Evolutionary conservation across 1,140 invertebrate genomes (phyloP), one percentile per base, ranked within the genome.

Genomic region (Sipha flava): DNA sequence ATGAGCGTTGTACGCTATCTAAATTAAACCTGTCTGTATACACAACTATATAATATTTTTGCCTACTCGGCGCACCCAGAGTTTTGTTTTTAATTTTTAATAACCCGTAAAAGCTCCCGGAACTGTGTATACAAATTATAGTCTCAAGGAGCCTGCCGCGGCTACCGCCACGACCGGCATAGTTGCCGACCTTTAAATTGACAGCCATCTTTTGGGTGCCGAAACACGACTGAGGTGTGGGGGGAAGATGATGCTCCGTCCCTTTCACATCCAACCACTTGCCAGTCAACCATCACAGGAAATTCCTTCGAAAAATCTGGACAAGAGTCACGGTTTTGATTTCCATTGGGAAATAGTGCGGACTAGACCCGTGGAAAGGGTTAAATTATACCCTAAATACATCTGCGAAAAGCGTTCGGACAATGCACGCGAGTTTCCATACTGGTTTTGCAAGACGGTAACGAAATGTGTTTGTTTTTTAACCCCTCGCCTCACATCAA

Each of bases 1-100:
- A 68, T 23, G 66, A 47, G 16, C 37, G 12, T 26, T 47, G 34
- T 70, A 45, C 21, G 40, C 40, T 70, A 47, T 70, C 66, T 47
- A 47, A 70, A 70, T 70, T 45, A 70, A 70, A 70, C 66, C 40
- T 47, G 40, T 70, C 66, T 16, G 66, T 47, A 23, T 29, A 26
- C 16, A 45, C 23, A n/a, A 43, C 16, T 10, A 43, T 70, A 47
- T 45, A 45, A 4, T 52, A 10, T 52, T 21, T 43, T 9, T 21
- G 21, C 40, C 1, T 34, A 47, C n/a, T 21, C 43, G 31, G n/a
- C 66, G 43, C n/a, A n/a, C 14, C 37, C 40, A 21, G 64, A 21
- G 37, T 47, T 70, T 29, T 26, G 37, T 52, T 73, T 52, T 73
- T 52, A 73, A 73, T 73, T 73, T 73, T 73, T 73, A 73, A 73